phyloP scores from a whole-genome alignment of 2,113 vertebrate genomes.

The Epinephelus lanceolatus region DNA sequence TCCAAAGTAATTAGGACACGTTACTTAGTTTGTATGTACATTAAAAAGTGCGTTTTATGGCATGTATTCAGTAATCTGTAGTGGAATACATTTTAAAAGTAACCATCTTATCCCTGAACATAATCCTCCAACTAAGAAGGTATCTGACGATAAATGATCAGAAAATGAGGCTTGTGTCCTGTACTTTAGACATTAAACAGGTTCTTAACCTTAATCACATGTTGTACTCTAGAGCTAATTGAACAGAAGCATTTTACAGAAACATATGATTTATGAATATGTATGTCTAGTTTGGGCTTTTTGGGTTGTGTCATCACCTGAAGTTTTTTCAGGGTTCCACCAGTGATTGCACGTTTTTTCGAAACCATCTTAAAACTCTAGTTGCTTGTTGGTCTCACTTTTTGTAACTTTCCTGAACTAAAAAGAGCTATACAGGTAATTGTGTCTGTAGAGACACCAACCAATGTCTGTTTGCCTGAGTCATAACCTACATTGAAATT shows the following conservation, averaged over 20 bases:
- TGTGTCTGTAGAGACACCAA: conserved; percentile 6
- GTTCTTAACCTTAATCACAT: neutral
- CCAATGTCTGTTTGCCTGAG: neutral
- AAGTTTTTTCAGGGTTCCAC: neutral
- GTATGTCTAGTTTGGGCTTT: neutral
- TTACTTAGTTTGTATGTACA: too few relatives aligned
- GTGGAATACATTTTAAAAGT: too few relatives aligned
- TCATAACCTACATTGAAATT: conserved; percentile 16
- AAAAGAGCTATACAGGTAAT: neutral
- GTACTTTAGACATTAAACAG: conserved; percentile 6
- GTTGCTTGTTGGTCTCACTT: neutral
- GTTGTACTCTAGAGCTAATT: neutral
- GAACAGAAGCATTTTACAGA: neutral
- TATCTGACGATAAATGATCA: neutral
- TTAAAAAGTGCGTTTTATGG: too few relatives aligned
- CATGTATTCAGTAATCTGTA: too few relatives aligned
- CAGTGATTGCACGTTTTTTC: neutral
- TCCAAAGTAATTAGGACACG: too few relatives aligned
- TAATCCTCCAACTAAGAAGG: neutral
- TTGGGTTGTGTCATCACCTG: neutral
- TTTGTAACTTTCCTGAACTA: neutral
- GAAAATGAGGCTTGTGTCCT: neutral
- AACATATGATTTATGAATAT: neutral
- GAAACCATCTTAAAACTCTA: neutral
- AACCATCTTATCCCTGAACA: too few relatives aligned